Conservation (phyloP, 1,140 invertebrate genomes). For the Drosophila nasuta region DNA sequence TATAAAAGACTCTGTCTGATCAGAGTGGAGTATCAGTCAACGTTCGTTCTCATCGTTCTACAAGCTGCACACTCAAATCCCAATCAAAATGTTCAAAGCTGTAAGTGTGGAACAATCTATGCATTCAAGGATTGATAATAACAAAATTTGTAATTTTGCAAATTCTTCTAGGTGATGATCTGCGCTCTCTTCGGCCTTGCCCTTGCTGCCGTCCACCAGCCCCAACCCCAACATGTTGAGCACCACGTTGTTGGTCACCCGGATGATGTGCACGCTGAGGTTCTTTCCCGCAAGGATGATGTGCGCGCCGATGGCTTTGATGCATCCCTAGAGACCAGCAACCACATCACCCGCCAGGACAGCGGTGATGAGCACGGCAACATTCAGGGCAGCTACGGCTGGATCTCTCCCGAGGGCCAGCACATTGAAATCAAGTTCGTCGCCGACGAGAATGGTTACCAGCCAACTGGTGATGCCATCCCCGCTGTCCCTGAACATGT, state of each 20-base stretch:
- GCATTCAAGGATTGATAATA: background rate
- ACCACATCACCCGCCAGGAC: conserved; percentile 87
- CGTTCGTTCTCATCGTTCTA: conserved; percentile 53
- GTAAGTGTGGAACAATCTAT: conserved; percentile 55
- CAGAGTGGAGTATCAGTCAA: conserved; percentile 63
- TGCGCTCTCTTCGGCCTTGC: conserved; percentile 67
- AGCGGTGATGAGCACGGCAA: conserved; percentile 83
- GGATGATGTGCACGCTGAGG: conserved; percentile 63
- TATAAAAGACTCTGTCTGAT: conserved; percentile 51
- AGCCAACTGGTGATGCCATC: conserved; percentile 85
- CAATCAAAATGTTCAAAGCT: conserved; percentile 72
- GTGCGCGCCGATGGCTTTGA: conserved; percentile 84
- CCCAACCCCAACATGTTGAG: conserved; percentile 13
- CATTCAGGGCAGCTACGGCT: conserved; percentile 66
- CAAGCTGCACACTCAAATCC: conserved; percentile 47
- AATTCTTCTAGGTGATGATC: conserved; percentile 54
- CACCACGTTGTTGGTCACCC: conserved; percentile 6
- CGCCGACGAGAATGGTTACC: conserved; percentile 88
- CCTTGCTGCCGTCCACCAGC: conserved; percentile 40
- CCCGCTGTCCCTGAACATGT: conserved; percentile 66
- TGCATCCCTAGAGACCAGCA: conserved; percentile 86
- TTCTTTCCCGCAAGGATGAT: conserved; percentile 60
- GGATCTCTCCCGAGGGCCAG: conserved; percentile 83
- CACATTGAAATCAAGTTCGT: conserved; percentile 85
- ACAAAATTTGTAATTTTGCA: background rate